A percentile compares a stretch with the other conserved stretches of the same genome.
These are phyloP conservation scores for Macrophya alboannulata DNA, from an alignment of 2,888 invertebrate genomes.

Conservation along the genomic window DNA sequence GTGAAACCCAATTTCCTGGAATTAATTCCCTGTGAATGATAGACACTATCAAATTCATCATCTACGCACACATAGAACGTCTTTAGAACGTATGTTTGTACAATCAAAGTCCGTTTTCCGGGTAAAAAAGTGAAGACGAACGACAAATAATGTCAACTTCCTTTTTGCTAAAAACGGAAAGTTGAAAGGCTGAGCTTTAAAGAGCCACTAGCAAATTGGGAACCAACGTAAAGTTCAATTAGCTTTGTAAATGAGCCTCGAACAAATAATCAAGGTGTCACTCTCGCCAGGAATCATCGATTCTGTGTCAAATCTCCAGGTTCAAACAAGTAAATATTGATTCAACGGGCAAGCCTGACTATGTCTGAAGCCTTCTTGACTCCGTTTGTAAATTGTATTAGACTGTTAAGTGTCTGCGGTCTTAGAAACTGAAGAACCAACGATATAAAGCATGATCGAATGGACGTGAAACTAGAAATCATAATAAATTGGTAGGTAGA, in stretches of 20 bases:
- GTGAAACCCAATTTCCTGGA: neutral
- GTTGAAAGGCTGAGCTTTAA: neutral
- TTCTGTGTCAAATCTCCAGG: neutral
- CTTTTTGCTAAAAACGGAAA: too few species aligned
- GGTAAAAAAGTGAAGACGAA: neutral
- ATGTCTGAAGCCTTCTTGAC: slow-evolving; percentile 8
- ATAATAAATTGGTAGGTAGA: neutral
- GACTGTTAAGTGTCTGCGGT: neutral
- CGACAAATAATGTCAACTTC: neutral
- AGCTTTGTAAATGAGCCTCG: slow-evolving; percentile 25
- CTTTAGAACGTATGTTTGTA: neutral
- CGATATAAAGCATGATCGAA: neutral
- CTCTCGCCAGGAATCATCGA: slow-evolving; percentile 4
- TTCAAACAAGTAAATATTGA: slow-evolving; percentile 19
- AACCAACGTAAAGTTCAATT: slow-evolving; percentile 25
- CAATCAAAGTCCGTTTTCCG: neutral
- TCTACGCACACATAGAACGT: neutral
- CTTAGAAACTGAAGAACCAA: neutral
- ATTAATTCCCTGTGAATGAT: neutral
- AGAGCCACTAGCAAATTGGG: neutral
- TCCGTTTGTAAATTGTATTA: neutral
- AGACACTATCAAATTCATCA: neutral
- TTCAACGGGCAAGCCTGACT: neutral
- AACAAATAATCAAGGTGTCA: slow-evolving; percentile 35
- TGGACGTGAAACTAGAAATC: neutral